Conservation (phyloP, 2,888 invertebrate genomes). For the Himalopsyche kuldschensis region DNA sequence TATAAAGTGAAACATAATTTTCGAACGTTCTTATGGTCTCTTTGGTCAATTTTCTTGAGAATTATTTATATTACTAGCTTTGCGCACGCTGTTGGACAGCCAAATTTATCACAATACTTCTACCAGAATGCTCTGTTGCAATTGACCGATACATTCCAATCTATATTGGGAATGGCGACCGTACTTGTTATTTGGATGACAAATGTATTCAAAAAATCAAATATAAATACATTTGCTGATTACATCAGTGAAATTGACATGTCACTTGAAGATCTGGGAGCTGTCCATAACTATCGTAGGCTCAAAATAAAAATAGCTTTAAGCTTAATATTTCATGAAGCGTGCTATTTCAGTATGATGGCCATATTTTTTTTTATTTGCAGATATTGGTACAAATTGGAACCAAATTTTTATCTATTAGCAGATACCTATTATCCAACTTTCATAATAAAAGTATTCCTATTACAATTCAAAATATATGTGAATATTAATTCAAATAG, state of each 20-base stretch:
- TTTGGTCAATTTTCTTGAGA: not conserved
- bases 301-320: not conserved
- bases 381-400: not conserved
- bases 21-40: not conserved
- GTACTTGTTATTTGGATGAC: not conserved
- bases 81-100: not conserved
- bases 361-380: not conserved
- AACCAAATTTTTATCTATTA: not conserved
- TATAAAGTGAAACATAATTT: not conserved
- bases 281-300: not conserved
- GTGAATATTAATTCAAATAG: not conserved
- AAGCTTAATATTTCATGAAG: not conserved
- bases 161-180: not conserved
- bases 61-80: not conserved
- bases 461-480: not conserved
- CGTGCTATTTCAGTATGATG: not conserved
- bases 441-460: not conserved
- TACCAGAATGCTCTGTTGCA: not conserved
- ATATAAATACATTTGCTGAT: not conserved
- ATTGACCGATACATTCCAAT: not conserved
- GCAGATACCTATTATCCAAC: not conserved
- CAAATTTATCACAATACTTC: not conserved
- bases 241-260: not conserved
- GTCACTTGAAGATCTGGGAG: not conserved
- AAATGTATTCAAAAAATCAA: not conserved